Base-by-base conservation (phyloP, 2,888 invertebrate genomes). In the Andrena bicolor region DNA sequence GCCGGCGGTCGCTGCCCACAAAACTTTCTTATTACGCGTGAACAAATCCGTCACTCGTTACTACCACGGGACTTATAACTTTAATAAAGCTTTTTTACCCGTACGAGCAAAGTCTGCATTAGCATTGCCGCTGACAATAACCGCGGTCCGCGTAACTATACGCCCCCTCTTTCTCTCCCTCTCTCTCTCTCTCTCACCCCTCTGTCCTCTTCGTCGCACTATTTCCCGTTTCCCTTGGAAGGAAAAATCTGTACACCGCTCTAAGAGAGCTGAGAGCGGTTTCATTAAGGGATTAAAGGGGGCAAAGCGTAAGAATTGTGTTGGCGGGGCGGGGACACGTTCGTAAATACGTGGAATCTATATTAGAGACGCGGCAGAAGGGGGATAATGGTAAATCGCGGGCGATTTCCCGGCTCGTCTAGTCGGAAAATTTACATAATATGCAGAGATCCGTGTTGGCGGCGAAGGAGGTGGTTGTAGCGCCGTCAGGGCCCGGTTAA, bases 401-500 rank as follows among this genome's bases (percentile, higher is more conserved):
- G 23, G 23, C 35, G 61, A 77, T 66, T 48, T 56, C 23, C 53
- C 23, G 23, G 61, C n/a, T 49, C 56, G 66, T 35, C 78, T 63
- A 32, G 8, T 48, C 53, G n/a, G 71, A 13, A 71, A 71, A 78
- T 75, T 75, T 80, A 20, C 80, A 71, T 80, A 70, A 75, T 66
- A 71, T 20, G 28, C 28, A 28, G n/a, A 28, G 26, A 82, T 68
- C 72, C 35, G 56, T 63, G 69, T 71, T 51, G 49, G 35, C 35
- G 13, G 51, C 51, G 35, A 35, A 49, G 48, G 53, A 77, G 72
- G 64, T 32, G 48, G 60, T 23, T 20, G 41, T 20, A 61, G 16
- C 48, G 28, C 5, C 32, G 56, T 26, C 23, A n/a, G 26, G 41
- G 20, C 28, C 20, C 48, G 60, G 51, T 71, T 71, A 76, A 79